A percentile compares a stretch with the other conserved stretches of the same genome.
phyloP scores from a whole-genome alignment of 35 echinoderm and acorn worm genomes.

The Amphiura filiformis region DNA sequence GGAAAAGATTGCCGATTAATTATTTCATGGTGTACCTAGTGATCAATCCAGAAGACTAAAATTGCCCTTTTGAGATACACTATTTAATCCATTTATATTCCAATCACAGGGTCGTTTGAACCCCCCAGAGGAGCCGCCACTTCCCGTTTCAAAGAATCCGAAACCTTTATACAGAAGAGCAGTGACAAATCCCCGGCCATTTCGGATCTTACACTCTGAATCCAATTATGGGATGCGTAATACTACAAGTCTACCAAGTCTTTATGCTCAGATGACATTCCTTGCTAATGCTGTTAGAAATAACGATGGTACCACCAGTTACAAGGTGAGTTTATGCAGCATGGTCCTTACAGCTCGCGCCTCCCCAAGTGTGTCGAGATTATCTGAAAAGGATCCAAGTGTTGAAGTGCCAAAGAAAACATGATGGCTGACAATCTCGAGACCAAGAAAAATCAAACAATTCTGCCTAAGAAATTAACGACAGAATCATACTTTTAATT shows the following conservation, averaged over 20 bases:
- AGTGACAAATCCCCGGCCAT: conserved; percentile 25
- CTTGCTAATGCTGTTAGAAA: conserved; percentile 55
- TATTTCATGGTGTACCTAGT: background rate
- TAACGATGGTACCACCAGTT: conserved; percentile 43
- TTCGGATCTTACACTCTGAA: conserved; percentile 22
- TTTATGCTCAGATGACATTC: conserved; percentile 52
- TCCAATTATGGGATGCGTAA: background rate
- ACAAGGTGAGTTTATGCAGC: conserved; percentile 30
- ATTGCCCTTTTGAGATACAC: background rate
- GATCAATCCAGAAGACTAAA: background rate
- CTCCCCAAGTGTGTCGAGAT: background rate
- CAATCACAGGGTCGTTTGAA: background rate
- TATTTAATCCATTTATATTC: background rate
- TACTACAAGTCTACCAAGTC: background rate
- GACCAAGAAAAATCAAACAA: background rate
- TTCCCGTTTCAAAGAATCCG: conserved; percentile 46
- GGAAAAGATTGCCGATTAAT: too few relatives aligned
- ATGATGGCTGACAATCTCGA: background rate
- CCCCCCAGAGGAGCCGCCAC: conserved; percentile 23
- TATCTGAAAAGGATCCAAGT: background rate
- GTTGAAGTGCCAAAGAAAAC: background rate
- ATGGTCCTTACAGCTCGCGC: background rate
- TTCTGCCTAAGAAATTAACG: background rate
- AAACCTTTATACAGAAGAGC: conserved; percentile 42
- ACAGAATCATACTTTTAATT: too few relatives aligned